These are phyloP conservation scores for Apotomis betuletana DNA, from an alignment of 2,888 invertebrate genomes.

Conservation along the genomic window DNA sequence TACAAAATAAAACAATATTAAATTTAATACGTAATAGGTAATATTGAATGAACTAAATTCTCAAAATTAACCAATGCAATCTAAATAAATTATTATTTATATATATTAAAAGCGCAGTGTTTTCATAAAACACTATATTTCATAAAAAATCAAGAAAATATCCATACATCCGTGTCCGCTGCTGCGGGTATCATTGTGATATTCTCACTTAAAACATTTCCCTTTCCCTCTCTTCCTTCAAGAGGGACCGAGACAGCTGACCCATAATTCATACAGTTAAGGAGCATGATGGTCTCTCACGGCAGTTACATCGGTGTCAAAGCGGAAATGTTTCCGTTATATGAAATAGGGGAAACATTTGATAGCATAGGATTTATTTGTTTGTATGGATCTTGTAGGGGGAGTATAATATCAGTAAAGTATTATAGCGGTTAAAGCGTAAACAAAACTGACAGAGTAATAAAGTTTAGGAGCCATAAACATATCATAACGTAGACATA, in stretches of 20 bases:
- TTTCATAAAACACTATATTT: no score
- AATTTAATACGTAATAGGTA: no score
- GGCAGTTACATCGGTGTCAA: conserved; percentile 71
- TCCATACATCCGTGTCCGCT: conserved; percentile 38
- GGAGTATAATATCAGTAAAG: conserved; percentile 22
- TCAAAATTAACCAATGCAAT: no score
- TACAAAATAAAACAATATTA: no score
- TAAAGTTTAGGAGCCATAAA: conserved; percentile 16
- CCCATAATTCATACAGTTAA: conserved; percentile 61
- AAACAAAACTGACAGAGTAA: conserved; percentile 16
- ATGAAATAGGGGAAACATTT: conserved; percentile 53
- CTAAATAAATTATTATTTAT: no score
- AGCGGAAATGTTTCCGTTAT: conserved; percentile 72
- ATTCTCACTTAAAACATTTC: conserved; percentile 50
- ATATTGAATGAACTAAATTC: no score
- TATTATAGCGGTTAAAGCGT: conserved; percentile 21
- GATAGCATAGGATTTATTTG: conserved; percentile 50
- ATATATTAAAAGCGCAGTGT: no score
- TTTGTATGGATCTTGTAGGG: conserved; percentile 41
- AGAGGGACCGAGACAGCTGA: conserved; percentile 50
- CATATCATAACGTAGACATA: conserved; percentile 22
- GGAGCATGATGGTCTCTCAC: conserved; percentile 65
- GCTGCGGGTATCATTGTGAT: conserved; percentile 52
- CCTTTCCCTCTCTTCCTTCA: conserved; percentile 50
- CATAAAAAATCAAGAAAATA: no score